Conservation (phyloP, 2,888 invertebrate species). For the Orthosia gracilis region DNA sequence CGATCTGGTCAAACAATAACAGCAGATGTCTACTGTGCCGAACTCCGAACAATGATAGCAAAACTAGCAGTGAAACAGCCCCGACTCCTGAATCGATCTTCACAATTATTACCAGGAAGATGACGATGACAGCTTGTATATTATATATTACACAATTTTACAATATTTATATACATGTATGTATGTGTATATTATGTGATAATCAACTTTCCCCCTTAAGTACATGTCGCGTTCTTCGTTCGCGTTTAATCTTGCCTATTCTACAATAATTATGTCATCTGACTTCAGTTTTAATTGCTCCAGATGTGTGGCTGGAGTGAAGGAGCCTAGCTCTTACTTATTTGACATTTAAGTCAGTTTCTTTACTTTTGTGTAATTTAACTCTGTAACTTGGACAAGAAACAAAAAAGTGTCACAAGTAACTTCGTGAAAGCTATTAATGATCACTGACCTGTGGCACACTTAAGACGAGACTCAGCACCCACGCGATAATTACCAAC, state of each 20-base stretch:
- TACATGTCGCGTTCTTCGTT: background rate
- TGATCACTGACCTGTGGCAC: slow-evolving; percentile 94
- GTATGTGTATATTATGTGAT: too few species aligned
- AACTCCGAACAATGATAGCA: too few species aligned
- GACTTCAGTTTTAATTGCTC: slow-evolving; percentile 72
- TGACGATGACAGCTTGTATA: too few species aligned
- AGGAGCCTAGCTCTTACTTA: slow-evolving; percentile 39
- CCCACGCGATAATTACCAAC: slow-evolving; percentile 93
- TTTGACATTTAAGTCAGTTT: slow-evolving; percentile 48
- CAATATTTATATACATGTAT: too few species aligned
- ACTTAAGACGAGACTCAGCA: slow-evolving; percentile 94
- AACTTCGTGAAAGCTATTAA: slow-evolving; percentile 47
- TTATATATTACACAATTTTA: too few species aligned
- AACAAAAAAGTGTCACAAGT: slow-evolving; percentile 17
- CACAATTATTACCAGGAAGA: too few species aligned
- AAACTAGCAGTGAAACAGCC: too few species aligned
- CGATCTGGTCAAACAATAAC: too few species aligned
- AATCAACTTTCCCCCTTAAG: background rate
- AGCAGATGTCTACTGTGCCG: too few species aligned
- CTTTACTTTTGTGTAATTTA: slow-evolving; percentile 26
- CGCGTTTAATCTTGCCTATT: slow-evolving; percentile 24
- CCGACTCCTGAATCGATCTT: too few species aligned
- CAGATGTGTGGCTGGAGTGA: slow-evolving; percentile 29
- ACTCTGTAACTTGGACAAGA: slow-evolving; percentile 9
- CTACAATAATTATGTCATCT: slow-evolving; percentile 22